Evolutionary conservation across 2,113 vertebrate species (phyloP).

Genomic region (Pheucticus melanocephalus): DNA sequence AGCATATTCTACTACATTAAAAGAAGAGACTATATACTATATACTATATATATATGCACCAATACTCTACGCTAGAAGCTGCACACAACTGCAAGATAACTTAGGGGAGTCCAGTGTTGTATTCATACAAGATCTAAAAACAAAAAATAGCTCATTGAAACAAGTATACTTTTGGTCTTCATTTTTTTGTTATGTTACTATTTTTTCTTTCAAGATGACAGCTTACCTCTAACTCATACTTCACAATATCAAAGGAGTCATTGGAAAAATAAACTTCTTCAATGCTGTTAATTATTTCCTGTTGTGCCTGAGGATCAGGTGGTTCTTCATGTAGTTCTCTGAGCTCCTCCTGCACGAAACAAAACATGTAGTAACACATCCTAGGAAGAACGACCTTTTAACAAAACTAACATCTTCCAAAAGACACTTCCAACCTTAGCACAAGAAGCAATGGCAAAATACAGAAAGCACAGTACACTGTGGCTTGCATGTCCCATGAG

Average conservation of each 20-base stretch:
- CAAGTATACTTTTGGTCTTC: not conserved
- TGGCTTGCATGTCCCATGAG: not conserved
- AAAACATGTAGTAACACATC: not conserved
- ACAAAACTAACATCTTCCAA: not conserved
- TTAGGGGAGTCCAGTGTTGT: not conserved
- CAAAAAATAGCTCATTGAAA: not conserved
- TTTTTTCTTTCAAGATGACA: not conserved
- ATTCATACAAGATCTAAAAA: not conserved
- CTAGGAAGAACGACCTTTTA: not conserved
- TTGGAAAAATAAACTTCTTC: constrained; percentile 94
- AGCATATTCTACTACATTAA: not conserved
- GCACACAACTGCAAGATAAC: not conserved
- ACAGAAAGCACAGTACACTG: not conserved
- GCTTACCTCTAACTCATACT: constrained; percentile 94
- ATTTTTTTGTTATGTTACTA: not conserved
- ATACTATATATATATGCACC: not conserved
- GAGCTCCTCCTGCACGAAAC: constrained; percentile 85
- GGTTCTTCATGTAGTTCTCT: constrained; percentile 90
- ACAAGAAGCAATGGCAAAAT: not conserved
- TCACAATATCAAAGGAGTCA: constrained; percentile 95
- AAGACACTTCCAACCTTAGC: not conserved
- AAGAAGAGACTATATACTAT: not conserved
- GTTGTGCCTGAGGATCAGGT: constrained; percentile 90
- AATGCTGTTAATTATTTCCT: constrained; percentile 95
- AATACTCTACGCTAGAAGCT: not conserved